Evolutionary conservation across 2,113 vertebrate species (phyloP).

Genomic region (Spea bombifrons): DNA sequence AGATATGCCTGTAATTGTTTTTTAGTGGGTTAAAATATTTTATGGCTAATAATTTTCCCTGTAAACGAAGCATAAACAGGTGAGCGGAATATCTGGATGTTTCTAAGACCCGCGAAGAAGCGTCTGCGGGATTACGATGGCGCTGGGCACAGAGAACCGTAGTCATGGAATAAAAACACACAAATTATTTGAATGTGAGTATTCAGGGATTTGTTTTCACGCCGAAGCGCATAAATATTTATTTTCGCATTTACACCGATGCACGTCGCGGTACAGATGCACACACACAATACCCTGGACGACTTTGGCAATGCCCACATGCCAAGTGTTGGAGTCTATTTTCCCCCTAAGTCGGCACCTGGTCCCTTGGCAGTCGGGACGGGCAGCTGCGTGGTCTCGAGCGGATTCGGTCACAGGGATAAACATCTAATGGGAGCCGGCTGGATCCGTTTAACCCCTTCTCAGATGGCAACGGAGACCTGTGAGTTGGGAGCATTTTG

Average conservation of each 20-base stretch:
- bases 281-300: constrained; percentile 20
- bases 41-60: too few relatives aligned
- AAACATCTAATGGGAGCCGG: constrained; percentile 38
- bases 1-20: too few relatives aligned
- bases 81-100: too few relatives aligned
- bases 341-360: constrained; percentile 34
- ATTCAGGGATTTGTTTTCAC: neutral
- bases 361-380: constrained; percentile 34
- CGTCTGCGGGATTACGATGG: too few relatives aligned
- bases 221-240: neutral
- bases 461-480: too few relatives aligned
- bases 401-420: constrained; percentile 40
- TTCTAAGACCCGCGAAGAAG: too few relatives aligned
- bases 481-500: too few relatives aligned
- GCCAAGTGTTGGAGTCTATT: constrained; percentile 31
- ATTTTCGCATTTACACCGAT: neutral
- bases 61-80: too few relatives aligned
- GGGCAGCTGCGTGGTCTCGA: constrained; percentile 38
- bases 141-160: too few relatives aligned
- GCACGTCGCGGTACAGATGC: constrained; percentile 21
- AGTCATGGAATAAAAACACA: too few relatives aligned
- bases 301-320: constrained; percentile 4
- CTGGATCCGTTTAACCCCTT: constrained; percentile 39
- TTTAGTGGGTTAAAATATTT: too few relatives aligned
- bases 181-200: too few relatives aligned